Conservation (phyloP, 92 coral and sea anemone species). For the Epizoanthus rinbou region DNA sequence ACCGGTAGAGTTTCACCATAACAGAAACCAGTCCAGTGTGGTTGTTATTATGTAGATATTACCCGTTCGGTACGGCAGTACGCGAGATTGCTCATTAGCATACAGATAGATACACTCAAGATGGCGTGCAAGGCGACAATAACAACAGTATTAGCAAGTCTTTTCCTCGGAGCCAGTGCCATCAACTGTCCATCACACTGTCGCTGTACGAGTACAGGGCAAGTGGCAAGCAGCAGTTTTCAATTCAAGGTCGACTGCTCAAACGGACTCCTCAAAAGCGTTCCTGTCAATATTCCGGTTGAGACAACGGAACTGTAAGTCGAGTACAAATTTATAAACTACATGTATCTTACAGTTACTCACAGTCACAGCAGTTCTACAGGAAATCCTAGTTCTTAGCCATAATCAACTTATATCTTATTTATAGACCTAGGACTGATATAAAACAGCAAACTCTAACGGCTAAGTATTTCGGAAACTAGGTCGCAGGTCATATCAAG, state of each 20-base stretch:
- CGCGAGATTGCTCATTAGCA: slow-evolving; percentile 19
- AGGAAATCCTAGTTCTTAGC: not conserved
- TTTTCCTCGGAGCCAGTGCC: slow-evolving; percentile 10
- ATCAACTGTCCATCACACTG: slow-evolving; percentile 26
- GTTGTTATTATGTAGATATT: not conserved
- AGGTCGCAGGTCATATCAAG: slow-evolving; percentile 5
- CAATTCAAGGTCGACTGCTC: slow-evolving; percentile 40
- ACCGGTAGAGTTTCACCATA: not conserved
- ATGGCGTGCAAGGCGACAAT: slow-evolving; percentile 31
- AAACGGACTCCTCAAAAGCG: slow-evolving; percentile 22
- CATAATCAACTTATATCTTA: not conserved
- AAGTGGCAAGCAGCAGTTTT: slow-evolving; percentile 8
- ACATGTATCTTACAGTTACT: not conserved
- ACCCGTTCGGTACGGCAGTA: not conserved
- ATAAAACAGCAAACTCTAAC: not conserved
- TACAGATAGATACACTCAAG: not conserved
- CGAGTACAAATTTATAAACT: not conserved
- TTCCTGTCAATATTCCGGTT: slow-evolving; percentile 22
- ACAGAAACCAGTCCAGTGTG: slow-evolving; percentile 14
- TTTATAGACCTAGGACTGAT: not conserved
- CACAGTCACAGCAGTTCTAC: not conserved
- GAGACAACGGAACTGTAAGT: slow-evolving; percentile 36
- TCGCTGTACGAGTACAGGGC: slow-evolving; percentile 1
- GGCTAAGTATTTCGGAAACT: not conserved
- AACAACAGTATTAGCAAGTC: not conserved